Conservation (phyloP, 2,113 vertebrate species). For the Phalacrocorax carbo region DNA sequence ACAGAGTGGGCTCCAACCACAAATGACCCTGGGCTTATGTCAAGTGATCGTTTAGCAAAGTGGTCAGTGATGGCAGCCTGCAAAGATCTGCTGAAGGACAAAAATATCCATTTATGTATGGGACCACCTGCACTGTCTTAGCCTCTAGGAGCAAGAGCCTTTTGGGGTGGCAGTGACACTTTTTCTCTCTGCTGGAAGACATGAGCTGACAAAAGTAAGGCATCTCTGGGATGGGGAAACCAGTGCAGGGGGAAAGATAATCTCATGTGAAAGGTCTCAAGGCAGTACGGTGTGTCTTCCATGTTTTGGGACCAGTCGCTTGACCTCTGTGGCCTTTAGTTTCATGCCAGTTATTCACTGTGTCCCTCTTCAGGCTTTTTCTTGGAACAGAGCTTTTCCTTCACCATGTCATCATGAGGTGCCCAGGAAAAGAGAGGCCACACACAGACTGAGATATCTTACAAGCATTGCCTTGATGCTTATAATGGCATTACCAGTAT, state of each 20-base stretch:
- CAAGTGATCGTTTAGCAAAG: rapidly evolving
- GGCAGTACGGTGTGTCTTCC: not conserved
- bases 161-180: not conserved
- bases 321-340: not conserved
- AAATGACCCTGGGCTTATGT: rapidly evolving
- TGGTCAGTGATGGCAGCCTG: not conserved
- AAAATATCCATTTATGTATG: not conserved
- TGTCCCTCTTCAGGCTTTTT: not conserved
- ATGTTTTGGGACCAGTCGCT: not conserved
- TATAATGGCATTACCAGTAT: not conserved
- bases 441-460: not conserved
- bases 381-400: not conserved
- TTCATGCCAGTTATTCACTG: not conserved
- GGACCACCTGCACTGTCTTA: rapidly evolving
- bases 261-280: not conserved
- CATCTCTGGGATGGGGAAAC: not conserved
- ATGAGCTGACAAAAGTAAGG: not conserved
- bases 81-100: not conserved
- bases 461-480: not conserved
- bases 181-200: not conserved
- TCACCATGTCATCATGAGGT: not conserved
- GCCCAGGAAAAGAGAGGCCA: not conserved
- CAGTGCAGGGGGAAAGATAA: not conserved
- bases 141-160: not conserved
- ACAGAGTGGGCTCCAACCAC: not conserved